Conservation (phyloP, 1,140 invertebrate species). For the Campoletis sonorensis region DNA sequence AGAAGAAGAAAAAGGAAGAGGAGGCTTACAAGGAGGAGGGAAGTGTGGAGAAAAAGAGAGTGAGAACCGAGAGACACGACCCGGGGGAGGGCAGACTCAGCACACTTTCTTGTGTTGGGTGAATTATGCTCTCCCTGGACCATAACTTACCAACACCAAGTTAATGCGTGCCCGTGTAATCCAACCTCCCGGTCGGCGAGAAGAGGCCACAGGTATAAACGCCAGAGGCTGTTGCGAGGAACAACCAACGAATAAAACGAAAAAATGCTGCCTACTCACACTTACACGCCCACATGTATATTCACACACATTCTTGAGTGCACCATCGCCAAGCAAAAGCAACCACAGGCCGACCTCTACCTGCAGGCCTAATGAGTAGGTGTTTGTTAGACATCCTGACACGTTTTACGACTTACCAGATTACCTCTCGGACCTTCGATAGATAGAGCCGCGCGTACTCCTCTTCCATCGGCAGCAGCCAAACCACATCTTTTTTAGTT, state of each 20-base stretch:
- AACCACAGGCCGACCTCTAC: constrained; percentile 61
- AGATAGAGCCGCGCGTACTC: constrained; percentile 61
- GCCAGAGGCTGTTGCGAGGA: background rate
- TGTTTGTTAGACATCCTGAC: constrained; percentile 75
- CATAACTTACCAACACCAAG: constrained; percentile 71
- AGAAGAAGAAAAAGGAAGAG: constrained; percentile 7
- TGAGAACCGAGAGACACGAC: constrained; percentile 26
- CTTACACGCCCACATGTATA: background rate
- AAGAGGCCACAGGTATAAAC: background rate
- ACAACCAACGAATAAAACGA: background rate
- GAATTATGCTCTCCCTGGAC: constrained; percentile 69
- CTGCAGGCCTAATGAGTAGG: constrained; percentile 73
- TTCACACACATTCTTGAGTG: background rate
- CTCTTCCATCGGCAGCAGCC: constrained; percentile 57
- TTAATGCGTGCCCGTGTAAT: constrained; percentile 73
- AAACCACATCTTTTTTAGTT: constrained; percentile 25
- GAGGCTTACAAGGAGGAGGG: background rate
- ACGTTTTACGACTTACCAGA: constrained; percentile 74
- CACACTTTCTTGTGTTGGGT: constrained; percentile 55
- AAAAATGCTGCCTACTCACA: background rate
- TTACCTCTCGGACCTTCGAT: constrained; percentile 64
- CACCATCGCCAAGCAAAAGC: constrained; percentile 2
- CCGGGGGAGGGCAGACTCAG: constrained; percentile 26
- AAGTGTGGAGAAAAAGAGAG: constrained; percentile 19
- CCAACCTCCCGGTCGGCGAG: constrained; percentile 60